Percentiles rank a stretch among this genome's conserved stretches.
Conservation (phyloP, 2,797 vertebrate species). For the Sebastes itinus region DNA sequence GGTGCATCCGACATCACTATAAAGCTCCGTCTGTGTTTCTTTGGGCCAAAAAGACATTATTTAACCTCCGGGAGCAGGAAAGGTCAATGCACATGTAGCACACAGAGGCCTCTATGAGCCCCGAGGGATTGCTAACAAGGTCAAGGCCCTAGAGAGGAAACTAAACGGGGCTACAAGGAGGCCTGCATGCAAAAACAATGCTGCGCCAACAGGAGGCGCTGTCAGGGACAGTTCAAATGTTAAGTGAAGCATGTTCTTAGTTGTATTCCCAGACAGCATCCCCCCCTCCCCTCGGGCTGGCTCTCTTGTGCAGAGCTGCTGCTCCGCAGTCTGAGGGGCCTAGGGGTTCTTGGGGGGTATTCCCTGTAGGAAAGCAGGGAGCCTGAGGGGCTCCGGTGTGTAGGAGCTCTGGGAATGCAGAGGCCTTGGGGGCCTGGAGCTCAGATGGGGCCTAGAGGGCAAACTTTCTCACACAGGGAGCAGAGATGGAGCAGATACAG, state of each 20-base stretch:
- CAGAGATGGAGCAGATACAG: constrained; percentile 69
- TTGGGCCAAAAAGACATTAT: constrained; percentile 60
- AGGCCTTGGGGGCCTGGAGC: constrained; percentile 79
- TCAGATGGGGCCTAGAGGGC: constrained; percentile 82
- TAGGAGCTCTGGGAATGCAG: constrained; percentile 77
- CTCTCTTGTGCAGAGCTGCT: constrained; percentile 72
- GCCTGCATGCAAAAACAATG: constrained; percentile 56
- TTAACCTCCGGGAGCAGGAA: constrained; percentile 68
- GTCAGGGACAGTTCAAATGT: constrained; percentile 50
- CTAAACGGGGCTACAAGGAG: constrained; percentile 60
- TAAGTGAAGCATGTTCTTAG: constrained; percentile 73
- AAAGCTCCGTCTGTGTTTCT: constrained; percentile 48
- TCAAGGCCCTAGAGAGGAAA: constrained; percentile 74
- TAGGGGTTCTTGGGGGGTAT: constrained; percentile 75
- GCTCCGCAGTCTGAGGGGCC: constrained; percentile 77
- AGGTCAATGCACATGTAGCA: constrained; percentile 74
- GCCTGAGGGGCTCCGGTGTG: constrained; percentile 76
- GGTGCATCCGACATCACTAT: constrained; percentile 48
- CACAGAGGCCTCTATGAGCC: constrained; percentile 61
- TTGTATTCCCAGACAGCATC: constrained; percentile 79
- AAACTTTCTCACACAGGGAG: constrained; percentile 77
- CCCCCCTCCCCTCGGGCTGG: constrained; percentile 57
- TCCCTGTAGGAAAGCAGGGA: constrained; percentile 74
- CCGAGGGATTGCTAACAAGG: constrained; percentile 74
- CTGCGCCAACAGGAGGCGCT: constrained; percentile 72